Conservation (phyloP, 2,888 invertebrate genomes). For the Coelopa pilipes region DNA sequence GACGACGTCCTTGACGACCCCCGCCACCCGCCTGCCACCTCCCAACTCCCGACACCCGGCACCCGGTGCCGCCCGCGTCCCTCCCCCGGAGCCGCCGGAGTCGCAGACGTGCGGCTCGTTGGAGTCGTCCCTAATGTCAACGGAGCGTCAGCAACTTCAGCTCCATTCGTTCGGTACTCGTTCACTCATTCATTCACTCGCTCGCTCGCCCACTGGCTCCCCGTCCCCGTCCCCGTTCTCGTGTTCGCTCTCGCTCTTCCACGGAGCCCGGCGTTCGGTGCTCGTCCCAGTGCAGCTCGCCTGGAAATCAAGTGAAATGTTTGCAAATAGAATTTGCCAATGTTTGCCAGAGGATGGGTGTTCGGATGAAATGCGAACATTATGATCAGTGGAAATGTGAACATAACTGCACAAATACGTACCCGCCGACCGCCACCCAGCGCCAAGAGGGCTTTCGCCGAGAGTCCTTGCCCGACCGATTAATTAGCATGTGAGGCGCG, state of each 20-base stretch:
- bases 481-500: constrained; percentile 63
- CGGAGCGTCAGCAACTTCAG: constrained; percentile 28
- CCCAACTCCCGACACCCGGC: too few species aligned
- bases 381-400: constrained; percentile 65
- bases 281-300: constrained; percentile 51
- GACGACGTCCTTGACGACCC: constrained; percentile 33
- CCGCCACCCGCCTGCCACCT: not conserved
- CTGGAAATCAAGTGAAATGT: constrained; percentile 66
- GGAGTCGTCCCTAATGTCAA: constrained; percentile 35
- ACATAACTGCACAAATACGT: constrained; percentile 66
- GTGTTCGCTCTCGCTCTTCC: constrained; percentile 23
- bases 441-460: constrained; percentile 1
- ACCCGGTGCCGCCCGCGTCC: constrained; percentile 18
- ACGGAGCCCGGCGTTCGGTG: too few species aligned
- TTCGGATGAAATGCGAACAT: constrained; percentile 62
- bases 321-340: constrained; percentile 66
- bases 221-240: not conserved
- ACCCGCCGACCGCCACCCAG: constrained; percentile 38
- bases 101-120: constrained; percentile 22
- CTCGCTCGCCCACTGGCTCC: not conserved
- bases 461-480: constrained; percentile 39
- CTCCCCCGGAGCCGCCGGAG: constrained; percentile 16
- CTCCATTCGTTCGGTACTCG: not conserved
- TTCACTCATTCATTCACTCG: too few species aligned
- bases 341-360: constrained; percentile 63